Base-by-base conservation (phyloP, 2,888 invertebrate species). In the Cosmopolites sordidus region DNA sequence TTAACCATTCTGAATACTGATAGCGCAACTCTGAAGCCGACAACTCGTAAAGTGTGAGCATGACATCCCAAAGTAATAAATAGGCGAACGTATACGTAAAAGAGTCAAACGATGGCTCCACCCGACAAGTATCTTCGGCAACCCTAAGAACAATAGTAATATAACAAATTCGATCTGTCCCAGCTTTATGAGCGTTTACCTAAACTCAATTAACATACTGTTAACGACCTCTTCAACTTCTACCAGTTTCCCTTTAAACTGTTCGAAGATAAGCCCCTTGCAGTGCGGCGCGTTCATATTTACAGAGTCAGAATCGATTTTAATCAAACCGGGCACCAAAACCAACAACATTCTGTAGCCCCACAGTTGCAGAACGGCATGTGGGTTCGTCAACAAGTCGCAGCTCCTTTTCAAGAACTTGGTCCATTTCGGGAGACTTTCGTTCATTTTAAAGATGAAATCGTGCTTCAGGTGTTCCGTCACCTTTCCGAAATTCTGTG, bases 1-100 rank as follows among this genome's bases (percentile, higher is more conserved):
- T 80, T n/a, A 86, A 68, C 78, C 82, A 82, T 62, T 82, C 79
- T 5, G 84, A 82, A 70, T 89, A 89, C 61, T 87, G 83, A 60
- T 83, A 85, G 54, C 83, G 75, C 51, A 89, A 78, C 71, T 89
- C 86, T 2, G 83, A 80, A 16, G 84, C 78, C 11, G 90, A 84
- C 54, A 80, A 78, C 41, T 77, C 76, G 64, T 86, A 84, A 64
- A 86, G 80, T 46, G 78, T 73, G 56, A 88, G 74, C 40, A 87
- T 71, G 51, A 85, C 78, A 63, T 83, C 82, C 84, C 87, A 89
- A 42, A 85, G 73, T 56, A 92, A 75, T 63, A 92, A 75, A 75
- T 87, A 90, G 33, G 84, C 86, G 39, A 84, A 75, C 11, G 81
- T 78, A 63, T 80, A 79, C 14, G 67, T 68, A 51, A 63, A 69